Evolutionary conservation across 2,888 invertebrate species (phyloP).

Genomic region (Oscheius sp.): DNA sequence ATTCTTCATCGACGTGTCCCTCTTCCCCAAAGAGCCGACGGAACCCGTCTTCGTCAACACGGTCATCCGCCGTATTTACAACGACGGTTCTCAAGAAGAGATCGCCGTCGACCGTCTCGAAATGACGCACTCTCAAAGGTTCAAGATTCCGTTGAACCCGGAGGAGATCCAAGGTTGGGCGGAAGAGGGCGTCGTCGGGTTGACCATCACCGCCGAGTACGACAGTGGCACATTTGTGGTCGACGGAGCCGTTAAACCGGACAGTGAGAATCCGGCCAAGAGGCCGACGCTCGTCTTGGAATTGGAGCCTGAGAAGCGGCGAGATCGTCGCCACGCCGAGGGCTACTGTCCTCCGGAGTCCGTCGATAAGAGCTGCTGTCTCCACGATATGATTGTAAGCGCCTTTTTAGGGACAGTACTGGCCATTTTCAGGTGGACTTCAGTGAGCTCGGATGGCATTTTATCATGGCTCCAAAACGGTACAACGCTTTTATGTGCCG

Average conservation of each 20-base stretch:
- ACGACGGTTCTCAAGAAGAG: background rate
- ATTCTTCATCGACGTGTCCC: background rate
- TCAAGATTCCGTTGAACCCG: slow-evolving; percentile 1
- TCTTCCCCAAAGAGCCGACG: background rate
- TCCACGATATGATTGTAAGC: slow-evolving; percentile 81
- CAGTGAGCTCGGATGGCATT: slow-evolving; percentile 94
- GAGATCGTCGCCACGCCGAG: slow-evolving; percentile 44
- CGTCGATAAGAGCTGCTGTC: slow-evolving; percentile 81
- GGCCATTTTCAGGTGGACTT: slow-evolving; percentile 85
- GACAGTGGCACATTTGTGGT: slow-evolving; percentile 5
- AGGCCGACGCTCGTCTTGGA: slow-evolving; percentile 62
- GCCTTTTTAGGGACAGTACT: too few species aligned
- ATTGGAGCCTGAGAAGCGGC: slow-evolving; percentile 40
- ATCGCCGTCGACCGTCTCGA: background rate
- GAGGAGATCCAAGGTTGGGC: background rate
- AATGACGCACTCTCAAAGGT: background rate
- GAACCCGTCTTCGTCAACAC: background rate
- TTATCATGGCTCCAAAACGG: slow-evolving; percentile 93
- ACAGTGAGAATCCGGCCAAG: slow-evolving; percentile 17
- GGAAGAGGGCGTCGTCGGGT: slow-evolving; percentile 4
- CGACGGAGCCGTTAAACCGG: slow-evolving; percentile 48
- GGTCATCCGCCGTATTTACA: slow-evolving; percentile 7
- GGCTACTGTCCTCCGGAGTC: slow-evolving; percentile 49
- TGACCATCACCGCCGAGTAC: slow-evolving; percentile 11
- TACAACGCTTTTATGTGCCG: slow-evolving; percentile 96